Percentiles rank a stretch among this genome's conserved stretches.
Conservation (phyloP, 2,888 invertebrate species). For the Cephus rjabovi region DNA sequence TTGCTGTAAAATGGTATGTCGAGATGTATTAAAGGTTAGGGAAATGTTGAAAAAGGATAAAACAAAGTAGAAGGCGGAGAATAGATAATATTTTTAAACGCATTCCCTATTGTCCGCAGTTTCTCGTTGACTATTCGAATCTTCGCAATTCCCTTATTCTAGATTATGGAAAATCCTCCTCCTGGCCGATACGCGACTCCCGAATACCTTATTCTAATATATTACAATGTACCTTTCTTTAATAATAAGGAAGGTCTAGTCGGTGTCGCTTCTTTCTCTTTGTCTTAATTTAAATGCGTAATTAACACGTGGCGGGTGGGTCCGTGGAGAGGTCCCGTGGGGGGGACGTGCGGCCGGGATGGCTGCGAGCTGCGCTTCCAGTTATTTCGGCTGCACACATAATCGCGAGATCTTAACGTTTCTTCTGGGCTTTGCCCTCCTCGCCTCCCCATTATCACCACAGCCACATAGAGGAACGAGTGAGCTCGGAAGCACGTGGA, state of each 20-base stretch:
- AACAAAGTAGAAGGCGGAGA: not conserved
- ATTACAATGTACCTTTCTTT: conserved; percentile 47
- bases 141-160: not conserved
- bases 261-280: conserved; percentile 23
- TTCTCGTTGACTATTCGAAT: not conserved
- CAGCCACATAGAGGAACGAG: too few species aligned
- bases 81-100: not conserved
- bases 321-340: not conserved
- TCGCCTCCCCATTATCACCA: too few species aligned
- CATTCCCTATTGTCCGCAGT: not conserved
- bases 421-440: not conserved
- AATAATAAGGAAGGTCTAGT: conserved; percentile 29
- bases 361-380: not conserved
- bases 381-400: not conserved
- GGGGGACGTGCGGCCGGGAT: not conserved
- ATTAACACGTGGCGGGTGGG: conserved; percentile 19
- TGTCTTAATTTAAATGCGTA: conserved; percentile 24
- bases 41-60: not conserved
- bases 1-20: too few species aligned
- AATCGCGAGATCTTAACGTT: not conserved
- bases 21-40: not conserved
- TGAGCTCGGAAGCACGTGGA: not conserved
- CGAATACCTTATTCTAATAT: conserved; percentile 41
- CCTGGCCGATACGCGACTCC: conserved; percentile 6
- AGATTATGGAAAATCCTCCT: conserved; percentile 23